phyloP scores from a whole-genome alignment of 2,113 vertebrate genomes.

The Psittacara wagleri region DNA sequence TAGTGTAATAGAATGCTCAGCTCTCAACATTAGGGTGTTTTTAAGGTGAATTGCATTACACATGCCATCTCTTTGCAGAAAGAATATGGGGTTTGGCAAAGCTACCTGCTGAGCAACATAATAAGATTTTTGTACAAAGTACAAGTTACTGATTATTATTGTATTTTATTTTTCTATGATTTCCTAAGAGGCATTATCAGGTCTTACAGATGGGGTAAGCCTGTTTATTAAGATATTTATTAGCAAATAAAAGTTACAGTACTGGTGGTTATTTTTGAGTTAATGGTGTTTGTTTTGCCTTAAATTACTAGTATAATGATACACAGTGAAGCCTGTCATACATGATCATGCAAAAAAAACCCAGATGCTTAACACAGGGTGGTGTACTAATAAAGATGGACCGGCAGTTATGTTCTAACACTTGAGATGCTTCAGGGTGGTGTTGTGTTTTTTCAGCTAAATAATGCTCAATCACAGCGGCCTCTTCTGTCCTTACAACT shows the following conservation, averaged over 20 bases:
- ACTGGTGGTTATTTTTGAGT: slow-evolving; percentile 78
- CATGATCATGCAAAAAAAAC: not conserved
- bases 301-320: not conserved
- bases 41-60: slow-evolving; percentile 75
- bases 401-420: not conserved
- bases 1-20: slow-evolving; percentile 81
- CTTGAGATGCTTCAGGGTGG: not conserved
- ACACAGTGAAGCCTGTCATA: slow-evolving; percentile 14
- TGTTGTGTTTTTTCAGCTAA: not conserved
- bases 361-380: slow-evolving; percentile 10
- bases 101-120: slow-evolving; percentile 94
- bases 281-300: slow-evolving; percentile 61
- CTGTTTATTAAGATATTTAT: slow-evolving; percentile 93
- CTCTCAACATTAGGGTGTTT: slow-evolving; percentile 76
- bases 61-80: slow-evolving; percentile 78
- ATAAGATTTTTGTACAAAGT: slow-evolving; percentile 97
- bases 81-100: slow-evolving; percentile 91
- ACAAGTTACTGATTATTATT: slow-evolving; percentile 94
- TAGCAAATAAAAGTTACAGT: slow-evolving; percentile 95
- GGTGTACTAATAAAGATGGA: slow-evolving; percentile 36
- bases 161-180: slow-evolving; percentile 99
- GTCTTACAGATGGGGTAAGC: slow-evolving; percentile 91
- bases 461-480: not conserved
- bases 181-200: slow-evolving; percentile 95
- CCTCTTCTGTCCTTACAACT: not conserved